Evolutionary conservation across 2,113 vertebrate species (phyloP).

Genomic region (Artemisiospiza belli): DNA sequence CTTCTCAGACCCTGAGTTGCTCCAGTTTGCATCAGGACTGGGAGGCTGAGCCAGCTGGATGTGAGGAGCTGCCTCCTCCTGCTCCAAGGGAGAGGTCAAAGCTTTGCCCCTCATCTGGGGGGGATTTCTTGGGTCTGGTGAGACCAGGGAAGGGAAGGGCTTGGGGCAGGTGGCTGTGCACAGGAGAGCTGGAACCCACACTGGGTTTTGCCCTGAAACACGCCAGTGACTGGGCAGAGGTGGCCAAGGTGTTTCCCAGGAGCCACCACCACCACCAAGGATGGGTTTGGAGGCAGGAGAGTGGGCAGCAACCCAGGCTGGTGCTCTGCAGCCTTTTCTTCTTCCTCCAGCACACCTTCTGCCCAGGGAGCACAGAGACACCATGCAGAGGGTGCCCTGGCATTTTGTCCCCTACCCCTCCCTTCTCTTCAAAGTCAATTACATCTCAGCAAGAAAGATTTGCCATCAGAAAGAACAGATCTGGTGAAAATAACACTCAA

Average conservation of each 20-base stretch:
- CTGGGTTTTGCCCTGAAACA: neutral
- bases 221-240: rapidly evolving
- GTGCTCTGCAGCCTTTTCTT: neutral
- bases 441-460: neutral
- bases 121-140: neutral
- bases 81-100: neutral
- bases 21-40: neutral
- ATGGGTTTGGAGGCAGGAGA: neutral
- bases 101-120: neutral
- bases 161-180: rapidly evolving
- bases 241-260: neutral
- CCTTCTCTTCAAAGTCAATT: neutral
- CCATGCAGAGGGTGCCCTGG: neutral
- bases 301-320: neutral
- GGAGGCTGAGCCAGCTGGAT: neutral
- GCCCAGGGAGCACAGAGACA: neutral
- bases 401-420: neutral
- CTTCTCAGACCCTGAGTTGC: neutral
- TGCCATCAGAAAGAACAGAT: neutral
- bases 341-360: neutral
- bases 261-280: neutral
- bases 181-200: neutral
- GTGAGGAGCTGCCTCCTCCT: neutral
- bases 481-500: neutral
- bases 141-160: neutral